Evolutionary conservation across 2,113 vertebrate genomes (phyloP).

Genomic region (Hippocampus mohnikei): DNA sequence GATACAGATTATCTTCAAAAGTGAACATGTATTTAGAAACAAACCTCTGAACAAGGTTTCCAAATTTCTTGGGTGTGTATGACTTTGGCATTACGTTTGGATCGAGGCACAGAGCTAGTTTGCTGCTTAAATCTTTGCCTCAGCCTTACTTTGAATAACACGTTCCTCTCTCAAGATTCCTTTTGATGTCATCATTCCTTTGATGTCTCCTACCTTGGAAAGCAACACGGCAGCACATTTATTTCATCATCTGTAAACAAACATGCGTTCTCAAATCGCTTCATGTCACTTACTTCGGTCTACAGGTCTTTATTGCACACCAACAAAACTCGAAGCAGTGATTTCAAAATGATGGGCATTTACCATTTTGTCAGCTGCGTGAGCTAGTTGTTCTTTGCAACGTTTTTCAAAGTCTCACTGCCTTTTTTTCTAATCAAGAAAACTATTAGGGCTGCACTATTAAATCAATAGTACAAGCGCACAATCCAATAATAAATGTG

Average conservation of each 20-base stretch:
- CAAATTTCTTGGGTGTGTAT: neutral
- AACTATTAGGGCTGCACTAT: neutral
- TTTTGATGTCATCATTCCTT: constrained; percentile 1
- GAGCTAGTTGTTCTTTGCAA: neutral
- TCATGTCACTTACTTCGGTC: neutral
- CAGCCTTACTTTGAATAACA: neutral
- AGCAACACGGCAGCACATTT: neutral
- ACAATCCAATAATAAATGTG: neutral
- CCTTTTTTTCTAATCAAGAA: neutral
- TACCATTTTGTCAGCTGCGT: neutral
- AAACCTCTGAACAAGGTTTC: too few species aligned
- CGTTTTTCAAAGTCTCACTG: neutral
- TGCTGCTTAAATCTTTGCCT: neutral
- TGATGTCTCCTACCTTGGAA: neutral
- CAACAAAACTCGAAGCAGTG: neutral
- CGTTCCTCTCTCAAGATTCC: neutral
- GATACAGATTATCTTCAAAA: too few species aligned
- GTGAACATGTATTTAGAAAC: too few species aligned
- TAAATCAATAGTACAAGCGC: neutral
- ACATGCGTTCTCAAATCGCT: neutral
- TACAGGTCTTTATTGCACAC: neutral
- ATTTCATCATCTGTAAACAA: constrained; percentile 6
- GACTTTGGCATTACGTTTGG: neutral
- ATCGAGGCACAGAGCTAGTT: neutral
- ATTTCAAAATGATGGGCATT: neutral